phyloP scores from a whole-genome alignment of 1,140 invertebrate species.

The Caenorhabditis elegans region WBcel235 BX284605.5:6198501-6199000 shows the following conservation, averaged over 20 bases:
- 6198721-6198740: slow-evolving; percentile 31
- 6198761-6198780: not conserved
- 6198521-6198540: not conserved
- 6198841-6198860: slow-evolving; percentile 41
- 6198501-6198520: not conserved
- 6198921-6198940: slow-evolving; percentile 39
- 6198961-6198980: slow-evolving; percentile 17
- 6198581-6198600: slow-evolving; percentile 59
- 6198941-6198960: slow-evolving; percentile 34
- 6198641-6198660: slow-evolving; percentile 60
- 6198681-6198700: slow-evolving; percentile 32
- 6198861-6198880: slow-evolving; percentile 39
- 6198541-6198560: slow-evolving; percentile 26
- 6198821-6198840: slow-evolving; percentile 33
- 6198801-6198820: not conserved
- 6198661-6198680: slow-evolving; percentile 50
- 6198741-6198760: not conserved
- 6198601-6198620: slow-evolving; percentile 58
- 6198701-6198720: slow-evolving; percentile 28
- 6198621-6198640: slow-evolving; percentile 60
- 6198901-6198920: slow-evolving; percentile 42
- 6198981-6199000: slow-evolving; percentile 34
- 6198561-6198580: slow-evolving; percentile 39
- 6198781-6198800: not conserved
- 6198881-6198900: not conserved